Base-by-base conservation (phyloP, 92 coral and sea anemone genomes). In the Parazoanthus atlanticus region DNA sequence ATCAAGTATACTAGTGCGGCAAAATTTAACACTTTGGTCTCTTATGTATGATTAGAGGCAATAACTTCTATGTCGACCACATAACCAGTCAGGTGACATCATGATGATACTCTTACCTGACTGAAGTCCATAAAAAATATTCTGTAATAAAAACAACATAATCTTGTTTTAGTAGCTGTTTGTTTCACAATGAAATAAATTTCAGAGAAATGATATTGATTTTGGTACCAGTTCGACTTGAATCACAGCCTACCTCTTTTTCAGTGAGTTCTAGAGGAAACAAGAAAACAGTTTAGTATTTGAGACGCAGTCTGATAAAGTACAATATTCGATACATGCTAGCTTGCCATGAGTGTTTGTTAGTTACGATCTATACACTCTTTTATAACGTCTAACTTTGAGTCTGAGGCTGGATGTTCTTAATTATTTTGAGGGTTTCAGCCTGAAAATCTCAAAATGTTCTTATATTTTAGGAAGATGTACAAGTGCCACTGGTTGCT, bases 81-180 rank as follows among this genome's bases (percentile, higher is more conserved):
- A 52, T 52, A 52, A 12, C 15, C 21, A 26, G 8, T 43, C 64
- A 40, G 16, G 64, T 43, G 56, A 78, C 17, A 47, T 43, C 82
- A 78, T 25, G 3, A 28, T 26, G 9, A 1, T 1, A 49, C 28
- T 26, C 86, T 88, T 82, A 93, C 98, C 98, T 85, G 98, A 90
- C 83, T 91, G 96, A 46, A 95, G 85, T 82, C 93, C 93, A 47
- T 92, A 94, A 80, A 95, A 95, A 61, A 95, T 90, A 49, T 93
- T 96, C 98, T 95, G 70, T 28, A 54, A 26, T 25, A 64, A 88
- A 28, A 61, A 77, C 38, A 56, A 74, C 0, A 71, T 12, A 40
- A 69, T 1, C n/a, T 0, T 34, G 25, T 31, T 30, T 73, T 19
- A 84, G 9, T 46, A 28, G 26, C 10, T 41, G 6, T 83, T 17